These are phyloP conservation scores for Dione vanillae DNA, from an alignment of 2,888 invertebrate species.

Conservation along the genomic window DNA sequence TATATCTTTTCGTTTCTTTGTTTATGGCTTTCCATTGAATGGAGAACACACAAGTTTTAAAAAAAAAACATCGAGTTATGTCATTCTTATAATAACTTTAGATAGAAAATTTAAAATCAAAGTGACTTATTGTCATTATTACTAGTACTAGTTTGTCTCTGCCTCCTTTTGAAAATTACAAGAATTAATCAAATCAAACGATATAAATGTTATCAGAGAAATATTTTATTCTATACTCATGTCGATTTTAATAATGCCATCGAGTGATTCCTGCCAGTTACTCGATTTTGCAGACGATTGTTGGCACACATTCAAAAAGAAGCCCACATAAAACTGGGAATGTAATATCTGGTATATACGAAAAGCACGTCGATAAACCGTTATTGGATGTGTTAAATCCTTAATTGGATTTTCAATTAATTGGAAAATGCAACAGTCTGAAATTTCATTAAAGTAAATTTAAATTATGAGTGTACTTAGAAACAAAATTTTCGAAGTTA, in stretches of 20 bases:
- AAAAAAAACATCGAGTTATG: no score
- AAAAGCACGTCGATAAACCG: constrained; percentile 59
- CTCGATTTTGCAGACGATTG: constrained; percentile 37
- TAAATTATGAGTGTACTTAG: constrained; percentile 25
- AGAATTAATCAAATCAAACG: background rate
- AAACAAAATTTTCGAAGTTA: constrained; percentile 1
- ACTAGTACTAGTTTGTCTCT: background rate
- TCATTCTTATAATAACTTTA: no score
- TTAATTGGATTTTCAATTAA: constrained; percentile 75
- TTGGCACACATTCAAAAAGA: constrained; percentile 41
- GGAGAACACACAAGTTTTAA: no score
- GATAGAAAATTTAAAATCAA: no score
- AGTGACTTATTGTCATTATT: background rate
- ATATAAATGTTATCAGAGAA: background rate
- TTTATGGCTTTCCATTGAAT: no score
- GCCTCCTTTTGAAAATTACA: no score
- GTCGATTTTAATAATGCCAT: constrained; percentile 31
- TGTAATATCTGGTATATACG: constrained; percentile 46
- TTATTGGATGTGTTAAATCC: constrained; percentile 66
- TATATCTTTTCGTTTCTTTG: no score
- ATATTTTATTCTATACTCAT: background rate
- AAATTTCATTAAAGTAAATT: constrained; percentile 51
- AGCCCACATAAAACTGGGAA: constrained; percentile 41
- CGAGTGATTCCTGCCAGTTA: constrained; percentile 28
- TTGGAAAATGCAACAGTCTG: constrained; percentile 65